These are phyloP conservation scores for Carcinoscorpius rotundicauda DNA, from an alignment of 1,140 invertebrate species.

Conservation along the genomic window DNA sequence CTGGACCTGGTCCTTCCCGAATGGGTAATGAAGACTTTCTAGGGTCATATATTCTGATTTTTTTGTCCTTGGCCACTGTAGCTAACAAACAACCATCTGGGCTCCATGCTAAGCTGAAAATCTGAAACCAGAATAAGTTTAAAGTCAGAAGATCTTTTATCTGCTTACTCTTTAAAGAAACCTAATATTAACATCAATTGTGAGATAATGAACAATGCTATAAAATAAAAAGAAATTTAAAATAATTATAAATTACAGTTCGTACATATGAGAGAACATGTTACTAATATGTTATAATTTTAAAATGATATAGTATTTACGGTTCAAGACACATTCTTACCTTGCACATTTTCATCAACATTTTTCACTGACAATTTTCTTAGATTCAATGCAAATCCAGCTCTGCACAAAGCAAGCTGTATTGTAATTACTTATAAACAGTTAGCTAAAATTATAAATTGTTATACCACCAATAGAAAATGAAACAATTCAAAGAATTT, in stretches of 20 bases:
- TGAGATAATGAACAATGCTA: not conserved
- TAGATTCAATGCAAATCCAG: too few species aligned
- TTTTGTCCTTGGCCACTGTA: constrained; percentile 78
- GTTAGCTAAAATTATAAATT: too few species aligned
- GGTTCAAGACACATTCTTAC: too few species aligned
- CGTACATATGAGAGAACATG: too few species aligned
- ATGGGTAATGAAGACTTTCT: constrained; percentile 44
- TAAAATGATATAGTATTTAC: too few species aligned
- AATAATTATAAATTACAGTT: not conserved
- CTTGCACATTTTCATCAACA: too few species aligned
- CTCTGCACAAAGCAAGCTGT: too few species aligned
- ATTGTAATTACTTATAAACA: too few species aligned
- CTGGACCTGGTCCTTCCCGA: constrained; percentile 64
- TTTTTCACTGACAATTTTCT: too few species aligned
- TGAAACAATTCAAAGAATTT: too few species aligned
- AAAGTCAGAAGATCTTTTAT: constrained; percentile 1
- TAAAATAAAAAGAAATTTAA: not conserved
- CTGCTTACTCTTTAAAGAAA: constrained; percentile 1
- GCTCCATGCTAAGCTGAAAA: constrained; percentile 84
- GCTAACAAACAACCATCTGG: constrained; percentile 70
- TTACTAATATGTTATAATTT: too few species aligned
- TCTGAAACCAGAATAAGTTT: constrained; percentile 35
- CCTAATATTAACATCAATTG: not conserved
- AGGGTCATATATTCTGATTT: constrained; percentile 67
- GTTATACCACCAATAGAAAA: too few species aligned